A percentile compares a stretch with the other conserved stretches of the same genome.
phyloP scores from a whole-genome alignment of 2,797 vertebrate species.

The Coccyzus lansbergi region DNA sequence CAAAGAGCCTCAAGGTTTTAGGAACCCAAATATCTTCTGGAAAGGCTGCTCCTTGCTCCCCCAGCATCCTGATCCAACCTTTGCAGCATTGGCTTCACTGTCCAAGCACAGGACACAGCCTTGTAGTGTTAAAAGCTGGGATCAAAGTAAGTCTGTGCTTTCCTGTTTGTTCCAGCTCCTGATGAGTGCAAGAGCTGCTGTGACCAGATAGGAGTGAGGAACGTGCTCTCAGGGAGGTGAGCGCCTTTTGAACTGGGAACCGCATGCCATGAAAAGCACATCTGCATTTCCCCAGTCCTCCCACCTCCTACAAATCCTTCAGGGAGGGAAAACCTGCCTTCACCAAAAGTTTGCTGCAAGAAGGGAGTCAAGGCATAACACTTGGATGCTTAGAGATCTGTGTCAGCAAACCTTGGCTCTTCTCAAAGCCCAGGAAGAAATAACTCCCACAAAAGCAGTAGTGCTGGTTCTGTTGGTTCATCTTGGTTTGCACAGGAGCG shows the following conservation, averaged over 20 bases:
- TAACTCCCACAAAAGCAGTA: background rate
- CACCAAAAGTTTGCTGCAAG: background rate
- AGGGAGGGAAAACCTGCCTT: background rate
- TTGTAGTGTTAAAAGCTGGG: background rate
- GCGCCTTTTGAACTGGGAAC: slow-evolving; percentile 43
- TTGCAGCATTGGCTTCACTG: fast-evolving
- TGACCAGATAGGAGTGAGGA: background rate
- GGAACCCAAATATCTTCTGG: background rate
- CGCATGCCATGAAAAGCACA: background rate
- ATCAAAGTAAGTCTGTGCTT: slow-evolving; percentile 40
- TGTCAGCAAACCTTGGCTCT: background rate
- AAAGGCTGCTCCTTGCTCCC: background rate
- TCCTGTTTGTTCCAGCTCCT: slow-evolving; percentile 59
- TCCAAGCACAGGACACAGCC: background rate
- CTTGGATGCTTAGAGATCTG: background rate
- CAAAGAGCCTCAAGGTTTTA: background rate
- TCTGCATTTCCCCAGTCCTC: background rate
- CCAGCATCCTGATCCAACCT: background rate
- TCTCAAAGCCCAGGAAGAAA: background rate
- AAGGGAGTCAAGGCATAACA: background rate
- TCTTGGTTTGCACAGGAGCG: fast-evolving
- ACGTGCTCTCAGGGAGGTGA: background rate
- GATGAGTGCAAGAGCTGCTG: background rate
- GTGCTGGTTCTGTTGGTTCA: background rate
- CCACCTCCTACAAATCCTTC: background rate